Conservation (phyloP, 2,113 vertebrate species). For the Xiphophorus hellerii region DNA sequence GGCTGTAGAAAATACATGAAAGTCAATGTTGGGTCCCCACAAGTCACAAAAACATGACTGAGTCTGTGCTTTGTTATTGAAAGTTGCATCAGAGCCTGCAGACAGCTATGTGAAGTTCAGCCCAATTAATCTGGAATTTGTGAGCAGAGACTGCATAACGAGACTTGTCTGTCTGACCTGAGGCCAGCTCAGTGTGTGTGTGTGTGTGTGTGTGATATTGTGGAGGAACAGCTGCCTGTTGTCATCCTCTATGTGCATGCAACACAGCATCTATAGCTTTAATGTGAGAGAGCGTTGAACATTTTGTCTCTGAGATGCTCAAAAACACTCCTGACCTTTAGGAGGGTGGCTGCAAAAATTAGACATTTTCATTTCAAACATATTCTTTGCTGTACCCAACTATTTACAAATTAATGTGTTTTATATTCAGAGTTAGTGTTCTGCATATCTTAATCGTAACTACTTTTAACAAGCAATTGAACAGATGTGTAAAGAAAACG, state of each 20-base stretch:
- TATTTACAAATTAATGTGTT: no score
- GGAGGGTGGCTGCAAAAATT: constrained; percentile 4
- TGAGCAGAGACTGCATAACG: constrained; percentile 63
- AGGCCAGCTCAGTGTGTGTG: constrained; percentile 44
- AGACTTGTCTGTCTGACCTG: constrained; percentile 63
- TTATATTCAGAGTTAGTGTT: no score
- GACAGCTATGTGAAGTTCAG: constrained; percentile 70
- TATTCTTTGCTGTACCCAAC: neutral
- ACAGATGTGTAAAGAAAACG: no score
- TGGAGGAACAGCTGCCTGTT: constrained; percentile 41
- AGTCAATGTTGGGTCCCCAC: no score
- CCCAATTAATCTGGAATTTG: constrained; percentile 73
- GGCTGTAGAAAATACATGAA: no score
- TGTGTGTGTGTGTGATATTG: constrained; percentile 20
- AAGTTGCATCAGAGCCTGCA: constrained; percentile 66
- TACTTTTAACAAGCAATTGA: no score
- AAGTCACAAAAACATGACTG: neutral
- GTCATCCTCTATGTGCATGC: constrained; percentile 46
- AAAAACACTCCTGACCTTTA: constrained; percentile 29
- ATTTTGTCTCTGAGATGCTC: neutral
- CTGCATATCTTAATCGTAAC: no score
- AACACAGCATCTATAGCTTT: constrained; percentile 13
- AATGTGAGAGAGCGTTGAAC: neutral
- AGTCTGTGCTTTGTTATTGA: constrained; percentile 35
- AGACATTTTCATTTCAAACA: no score